Evolutionary conservation across 2,113 vertebrate genomes (phyloP), one percentile per base, ranked within the genome.

Genomic region (Rana temporaria): DNA sequence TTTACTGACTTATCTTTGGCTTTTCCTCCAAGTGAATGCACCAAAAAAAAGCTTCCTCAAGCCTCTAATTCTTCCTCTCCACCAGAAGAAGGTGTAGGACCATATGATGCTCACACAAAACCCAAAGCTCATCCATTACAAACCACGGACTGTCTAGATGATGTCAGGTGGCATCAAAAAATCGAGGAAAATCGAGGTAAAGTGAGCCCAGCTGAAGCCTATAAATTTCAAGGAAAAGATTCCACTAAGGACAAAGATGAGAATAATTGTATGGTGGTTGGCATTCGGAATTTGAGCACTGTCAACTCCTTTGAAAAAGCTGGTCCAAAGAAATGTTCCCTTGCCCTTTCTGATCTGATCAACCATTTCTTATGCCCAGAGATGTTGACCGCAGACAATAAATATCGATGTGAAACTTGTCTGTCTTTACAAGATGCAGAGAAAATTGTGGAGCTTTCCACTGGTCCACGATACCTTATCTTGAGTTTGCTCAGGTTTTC

Each of bases 1-100:
- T 95, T 96, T 87, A 96, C 93, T 1, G 95, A 96, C 89, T 87
- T 96, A 9, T 95, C 94, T 0, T 85, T 95, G 1, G 95, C 95
- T 67, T 95, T 96, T 19, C 95, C 94, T 0, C 93, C 94, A 0
- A 69, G 83, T 0, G 90, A 93, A 55, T 77, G 84, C 24, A 86
- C 74, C 22, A 76, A 83, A 0, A 86, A 85, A 18, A 52, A 38
- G 6, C 55, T 62, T 66, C 26, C 55, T 20, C 48, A 70, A 18
- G 9, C 26, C 9, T 66, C 82, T 3, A 4, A 26, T 6, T 53
- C 70, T 64, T 71, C 81, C 22, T 0, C 88, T 89, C 65, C 88
- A 52, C 90, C 90, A 0, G 84, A 86, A 1, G 90, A 91, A 84
- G 88, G 90, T 17, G 65, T 85, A 0, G 65, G 87, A 4, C 86